Evolutionary conservation across 2,797 vertebrate species (phyloP).

Genomic region (Buceros bicornis): DNA sequence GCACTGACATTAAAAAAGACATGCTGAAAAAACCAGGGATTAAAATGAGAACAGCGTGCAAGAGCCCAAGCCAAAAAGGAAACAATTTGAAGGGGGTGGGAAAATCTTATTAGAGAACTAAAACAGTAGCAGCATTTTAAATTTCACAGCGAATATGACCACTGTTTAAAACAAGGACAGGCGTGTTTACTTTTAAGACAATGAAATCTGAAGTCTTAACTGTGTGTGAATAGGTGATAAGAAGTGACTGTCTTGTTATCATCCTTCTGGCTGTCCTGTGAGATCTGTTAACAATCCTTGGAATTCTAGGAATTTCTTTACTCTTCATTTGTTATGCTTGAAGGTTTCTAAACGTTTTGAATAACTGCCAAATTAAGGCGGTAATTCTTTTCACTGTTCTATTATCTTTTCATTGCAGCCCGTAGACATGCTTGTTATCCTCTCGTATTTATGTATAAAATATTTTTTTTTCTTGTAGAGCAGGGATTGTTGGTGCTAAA

Average conservation of each 20-base stretch:
- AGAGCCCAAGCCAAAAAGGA: neutral
- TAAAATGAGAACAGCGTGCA: neutral
- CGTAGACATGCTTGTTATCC: neutral
- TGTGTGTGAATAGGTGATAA: conserved; percentile 41
- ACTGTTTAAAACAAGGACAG: neutral
- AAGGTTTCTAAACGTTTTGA: neutral
- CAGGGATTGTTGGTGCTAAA: neutral
- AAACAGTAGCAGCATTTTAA: neutral
- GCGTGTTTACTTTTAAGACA: conserved; percentile 35
- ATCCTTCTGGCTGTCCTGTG: conserved; percentile 40
- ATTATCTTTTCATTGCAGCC: neutral
- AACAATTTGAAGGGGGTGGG: neutral
- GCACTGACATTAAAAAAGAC: neutral
- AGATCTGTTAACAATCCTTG: conserved; percentile 55
- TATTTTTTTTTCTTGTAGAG: neutral
- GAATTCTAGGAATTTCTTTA: conserved; percentile 70
- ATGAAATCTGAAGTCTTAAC: conserved; percentile 38
- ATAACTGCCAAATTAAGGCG: neutral
- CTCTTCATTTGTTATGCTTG: conserved; percentile 28
- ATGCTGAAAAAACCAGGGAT: neutral
- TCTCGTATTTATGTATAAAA: neutral
- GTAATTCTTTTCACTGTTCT: neutral
- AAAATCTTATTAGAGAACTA: neutral
- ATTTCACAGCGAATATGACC: neutral
- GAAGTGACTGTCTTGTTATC: conserved; percentile 33